Conservation (phyloP, 2,888 invertebrate species). For the Piscicola geometra region DNA sequence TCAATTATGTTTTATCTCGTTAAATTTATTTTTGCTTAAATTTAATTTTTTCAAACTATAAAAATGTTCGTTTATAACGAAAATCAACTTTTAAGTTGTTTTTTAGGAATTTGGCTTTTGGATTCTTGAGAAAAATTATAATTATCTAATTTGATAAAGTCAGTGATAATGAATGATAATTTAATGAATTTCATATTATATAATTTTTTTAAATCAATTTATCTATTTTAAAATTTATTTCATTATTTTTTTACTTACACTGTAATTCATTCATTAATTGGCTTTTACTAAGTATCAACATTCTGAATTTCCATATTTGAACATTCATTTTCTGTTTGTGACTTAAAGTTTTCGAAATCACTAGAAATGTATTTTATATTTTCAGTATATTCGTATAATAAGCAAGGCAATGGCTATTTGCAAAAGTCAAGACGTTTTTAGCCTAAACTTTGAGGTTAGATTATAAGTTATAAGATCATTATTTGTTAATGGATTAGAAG, state of each 20-base stretch:
- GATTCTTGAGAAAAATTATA: no score
- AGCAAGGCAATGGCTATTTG: not conserved
- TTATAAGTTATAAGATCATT: not conserved
- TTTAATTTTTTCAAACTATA: no score
- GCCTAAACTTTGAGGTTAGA: not conserved
- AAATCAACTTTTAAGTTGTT: no score
- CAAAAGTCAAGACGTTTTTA: not conserved
- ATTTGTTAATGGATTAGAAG: not conserved
- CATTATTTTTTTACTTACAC: not conserved
- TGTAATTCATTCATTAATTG: not conserved
- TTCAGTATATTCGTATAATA: not conserved
- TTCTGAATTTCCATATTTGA: not conserved
- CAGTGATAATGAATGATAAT: no score
- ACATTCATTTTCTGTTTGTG: not conserved
- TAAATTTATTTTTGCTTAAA: no score
- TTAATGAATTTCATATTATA: no score
- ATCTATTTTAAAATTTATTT: not conserved
- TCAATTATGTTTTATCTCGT: no score
- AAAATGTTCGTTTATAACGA: no score
- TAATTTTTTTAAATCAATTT: no score
- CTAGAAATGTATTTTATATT: not conserved
- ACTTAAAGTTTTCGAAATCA: not conserved
- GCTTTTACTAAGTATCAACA: slow-evolving; percentile 14
- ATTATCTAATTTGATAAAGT: no score
- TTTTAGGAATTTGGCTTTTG: no score